These are phyloP conservation scores for Xestoiulus laeticollis DNA, from an alignment of 2,888 invertebrate genomes.

Conservation along the genomic window DNA sequence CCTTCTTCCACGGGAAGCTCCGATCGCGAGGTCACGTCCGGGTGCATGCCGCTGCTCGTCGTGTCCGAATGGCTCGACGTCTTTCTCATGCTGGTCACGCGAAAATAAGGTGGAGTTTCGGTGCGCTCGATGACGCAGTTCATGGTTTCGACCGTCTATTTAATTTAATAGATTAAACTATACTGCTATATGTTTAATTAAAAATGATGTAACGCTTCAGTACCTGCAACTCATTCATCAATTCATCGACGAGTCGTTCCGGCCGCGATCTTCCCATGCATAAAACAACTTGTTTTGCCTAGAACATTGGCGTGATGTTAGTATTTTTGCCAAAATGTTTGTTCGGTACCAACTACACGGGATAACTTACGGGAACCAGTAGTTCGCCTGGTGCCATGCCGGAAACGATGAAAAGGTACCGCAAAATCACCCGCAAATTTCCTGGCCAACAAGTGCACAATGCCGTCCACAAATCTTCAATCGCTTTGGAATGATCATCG, in stretches of 20 bases:
- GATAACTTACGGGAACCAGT: conserved; percentile 79
- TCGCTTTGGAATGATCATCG: conserved; percentile 93
- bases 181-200: neutral
- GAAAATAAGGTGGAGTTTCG: conserved; percentile 97
- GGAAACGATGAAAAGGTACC: conserved; percentile 94
- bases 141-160: conserved; percentile 86
- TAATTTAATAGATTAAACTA: conserved; percentile 44
- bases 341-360: neutral
- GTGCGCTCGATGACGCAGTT: conserved; percentile 96
- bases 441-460: conserved; percentile 96
- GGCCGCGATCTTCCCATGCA: conserved; percentile 92
- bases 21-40: conserved; percentile 62
- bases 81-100: conserved; percentile 84
- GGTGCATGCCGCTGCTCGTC: conserved; percentile 56
- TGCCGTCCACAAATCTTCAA: conserved; percentile 96
- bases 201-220: neutral
- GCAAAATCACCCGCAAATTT: conserved; percentile 94
- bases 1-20: conserved; percentile 86
- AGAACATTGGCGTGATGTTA: too few relatives aligned
- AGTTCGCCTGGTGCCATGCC: conserved; percentile 97
- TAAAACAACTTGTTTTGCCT: conserved; percentile 95
- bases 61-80: conserved; percentile 82
- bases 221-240: conserved; percentile 92
- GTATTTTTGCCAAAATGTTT: neutral
- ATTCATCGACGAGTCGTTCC: conserved; percentile 91